These are phyloP conservation scores for Chondrosia reniformis DNA, from an alignment of 37 sponge, comb jelly and placozoan species.

Conservation along the genomic window DNA sequence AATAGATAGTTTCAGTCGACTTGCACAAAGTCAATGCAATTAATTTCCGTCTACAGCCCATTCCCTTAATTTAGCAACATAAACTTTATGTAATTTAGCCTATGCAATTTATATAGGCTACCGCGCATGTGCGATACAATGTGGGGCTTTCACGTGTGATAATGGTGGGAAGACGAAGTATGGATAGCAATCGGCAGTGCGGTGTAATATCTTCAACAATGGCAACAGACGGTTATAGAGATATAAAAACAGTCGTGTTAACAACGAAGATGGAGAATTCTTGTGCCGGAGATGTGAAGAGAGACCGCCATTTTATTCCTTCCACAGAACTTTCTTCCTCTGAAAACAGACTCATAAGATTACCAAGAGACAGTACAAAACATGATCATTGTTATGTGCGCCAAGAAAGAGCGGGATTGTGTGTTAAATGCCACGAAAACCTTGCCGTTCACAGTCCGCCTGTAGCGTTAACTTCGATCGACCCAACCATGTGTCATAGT, in stretches of 20 bases:
- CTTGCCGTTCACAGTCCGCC: not conserved
- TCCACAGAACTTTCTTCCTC: not conserved
- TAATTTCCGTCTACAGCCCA: no score
- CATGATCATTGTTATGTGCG: not conserved
- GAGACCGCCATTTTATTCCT: not conserved
- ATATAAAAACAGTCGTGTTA: not conserved
- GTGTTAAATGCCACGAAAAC: not conserved
- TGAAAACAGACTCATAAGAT: not conserved
- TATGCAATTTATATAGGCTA: no score
- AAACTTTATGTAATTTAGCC: no score
- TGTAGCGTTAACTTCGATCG: not conserved
- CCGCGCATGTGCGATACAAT: constrained; percentile 18
- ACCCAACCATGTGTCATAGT: not conserved
- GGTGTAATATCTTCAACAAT: no score
- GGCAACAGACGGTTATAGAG: not conserved
- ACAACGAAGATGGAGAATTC: not conserved
- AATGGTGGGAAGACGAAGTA: constrained; percentile 12
- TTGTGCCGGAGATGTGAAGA: not conserved
- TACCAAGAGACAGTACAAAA: not conserved
- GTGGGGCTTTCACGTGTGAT: not conserved
- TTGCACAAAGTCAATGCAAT: no score
- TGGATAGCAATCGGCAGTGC: no score
- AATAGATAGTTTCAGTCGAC: no score
- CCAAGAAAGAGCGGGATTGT: not conserved
- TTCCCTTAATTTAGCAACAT: no score